Base-by-base conservation (phyloP, 2,113 vertebrate species). In the Dipodomys stephensi region DNA sequence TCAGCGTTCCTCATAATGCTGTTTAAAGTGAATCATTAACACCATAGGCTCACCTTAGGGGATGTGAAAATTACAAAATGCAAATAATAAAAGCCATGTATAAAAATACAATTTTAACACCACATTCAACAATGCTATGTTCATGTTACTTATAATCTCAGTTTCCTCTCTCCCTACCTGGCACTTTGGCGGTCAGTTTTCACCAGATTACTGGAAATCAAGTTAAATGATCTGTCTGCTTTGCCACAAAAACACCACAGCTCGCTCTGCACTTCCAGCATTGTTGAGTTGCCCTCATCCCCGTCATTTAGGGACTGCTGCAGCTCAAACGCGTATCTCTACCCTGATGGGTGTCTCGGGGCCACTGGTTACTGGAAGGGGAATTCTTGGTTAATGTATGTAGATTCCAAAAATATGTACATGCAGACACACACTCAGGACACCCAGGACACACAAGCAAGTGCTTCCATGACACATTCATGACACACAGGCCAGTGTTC, bases 311-410 rank as follows among this genome's bases (percentile, higher is more conserved):
- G 10, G 18, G 62, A 28, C 15, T 22, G 1, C 6, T 64, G 8
- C 39, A 0, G 30, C 62, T 19, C 0, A 9, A 1, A 7, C 7
- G 7, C 6, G 0, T 15, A 11, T 2, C 27, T 72, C 25, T 53
- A 16, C 23, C 35, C 65, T 2, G 1, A 4, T 25, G 0, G 0
- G 6, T 19, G 11, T 10, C 25, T 44, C 13, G 0, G 9, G 10
- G 64, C 19, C 23, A 4, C 28, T 0, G 20, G 11, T 18, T 7
- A n/a, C 20, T 4, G 0, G 13, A 57, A 3, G 28, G 27, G 35
- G 39, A 65, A 53, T 44, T 8, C 7, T 16, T 15, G 7, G 15
- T 32, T 67, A 25, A 79, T 32, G 19, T 28, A 27, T 2, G 4
- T 20, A 44, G 3, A 22, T 32, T 60, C 73, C 82, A 39, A 76